Evolutionary conservation across 2,797 vertebrate species (phyloP).

Genomic region (Urocyon cinereoargenteus): DNA sequence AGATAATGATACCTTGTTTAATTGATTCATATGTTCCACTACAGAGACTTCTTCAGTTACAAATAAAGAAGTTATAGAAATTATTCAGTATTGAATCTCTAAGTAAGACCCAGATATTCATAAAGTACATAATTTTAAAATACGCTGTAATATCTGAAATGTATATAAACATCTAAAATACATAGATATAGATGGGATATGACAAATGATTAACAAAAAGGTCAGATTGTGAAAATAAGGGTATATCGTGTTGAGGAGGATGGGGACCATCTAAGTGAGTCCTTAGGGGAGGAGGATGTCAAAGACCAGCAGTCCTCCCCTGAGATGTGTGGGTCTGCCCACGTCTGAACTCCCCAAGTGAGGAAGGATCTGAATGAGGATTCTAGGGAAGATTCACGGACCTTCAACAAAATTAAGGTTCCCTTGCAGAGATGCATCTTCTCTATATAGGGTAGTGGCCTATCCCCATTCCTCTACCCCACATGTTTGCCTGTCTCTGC

Average conservation of each 20-base stretch:
- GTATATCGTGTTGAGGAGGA: background rate
- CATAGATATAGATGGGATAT: background rate
- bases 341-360: background rate
- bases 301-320: background rate
- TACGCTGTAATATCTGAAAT: background rate
- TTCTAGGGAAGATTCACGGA: no score
- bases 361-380: no score
- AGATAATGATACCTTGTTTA: background rate
- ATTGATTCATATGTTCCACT: background rate
- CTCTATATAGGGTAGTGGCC: background rate
- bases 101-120: background rate
- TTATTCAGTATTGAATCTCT: background rate
- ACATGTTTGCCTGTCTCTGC: background rate
- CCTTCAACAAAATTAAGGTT: no score
- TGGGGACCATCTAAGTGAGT: background rate
- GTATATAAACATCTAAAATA: background rate
- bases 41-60: background rate
- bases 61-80: background rate
- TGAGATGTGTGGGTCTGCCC: background rate
- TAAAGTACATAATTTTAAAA: background rate
- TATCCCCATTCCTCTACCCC: background rate
- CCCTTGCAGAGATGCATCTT: background rate
- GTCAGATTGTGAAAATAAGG: background rate
- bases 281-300: no score
- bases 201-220: background rate